Conservation (phyloP, 2,797 vertebrate genomes). For the Typhlichthys subterraneus region DNA sequence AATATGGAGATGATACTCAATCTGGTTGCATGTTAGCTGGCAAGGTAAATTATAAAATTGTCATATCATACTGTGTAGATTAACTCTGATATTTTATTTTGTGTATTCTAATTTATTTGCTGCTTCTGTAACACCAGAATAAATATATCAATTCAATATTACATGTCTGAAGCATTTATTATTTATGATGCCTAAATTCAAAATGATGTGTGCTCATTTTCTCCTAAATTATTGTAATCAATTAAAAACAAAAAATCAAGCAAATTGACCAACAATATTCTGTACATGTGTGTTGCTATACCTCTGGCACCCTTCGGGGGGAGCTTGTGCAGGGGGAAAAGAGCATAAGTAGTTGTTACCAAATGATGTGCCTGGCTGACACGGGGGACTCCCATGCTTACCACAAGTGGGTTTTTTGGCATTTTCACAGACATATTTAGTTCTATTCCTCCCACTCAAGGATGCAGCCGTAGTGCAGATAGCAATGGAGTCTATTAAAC, state of each 20-base stretch:
- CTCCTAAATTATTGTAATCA: neutral
- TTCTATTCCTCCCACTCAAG: constrained; percentile 65
- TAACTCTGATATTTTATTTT: too few species aligned
- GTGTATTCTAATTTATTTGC: too few species aligned
- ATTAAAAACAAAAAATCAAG: neutral
- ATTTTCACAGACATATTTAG: constrained; percentile 27
- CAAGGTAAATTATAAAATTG: too few species aligned
- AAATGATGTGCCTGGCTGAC: constrained; percentile 47
- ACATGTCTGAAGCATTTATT: too few species aligned
- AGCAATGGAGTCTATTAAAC: constrained; percentile 73
- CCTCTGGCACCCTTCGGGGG: constrained; percentile 70
- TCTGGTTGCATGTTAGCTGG: too few species aligned
- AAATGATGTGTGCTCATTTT: neutral
- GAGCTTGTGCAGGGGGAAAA: constrained; percentile 66
- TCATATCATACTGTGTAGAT: too few species aligned
- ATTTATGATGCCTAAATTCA: too few species aligned
- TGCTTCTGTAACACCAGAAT: too few species aligned
- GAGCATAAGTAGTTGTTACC: constrained; percentile 48
- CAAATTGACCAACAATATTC: constrained; percentile 2
- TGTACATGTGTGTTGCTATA: constrained; percentile 44
- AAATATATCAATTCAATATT: too few species aligned
- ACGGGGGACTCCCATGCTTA: constrained; percentile 74
- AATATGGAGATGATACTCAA: too few species aligned
- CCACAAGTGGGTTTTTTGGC: constrained; percentile 30
- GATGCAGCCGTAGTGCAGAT: constrained; percentile 59